These are phyloP conservation scores for Phengaris alcon DNA, from an alignment of 2,888 invertebrate genomes.

Conservation along the genomic window DNA sequence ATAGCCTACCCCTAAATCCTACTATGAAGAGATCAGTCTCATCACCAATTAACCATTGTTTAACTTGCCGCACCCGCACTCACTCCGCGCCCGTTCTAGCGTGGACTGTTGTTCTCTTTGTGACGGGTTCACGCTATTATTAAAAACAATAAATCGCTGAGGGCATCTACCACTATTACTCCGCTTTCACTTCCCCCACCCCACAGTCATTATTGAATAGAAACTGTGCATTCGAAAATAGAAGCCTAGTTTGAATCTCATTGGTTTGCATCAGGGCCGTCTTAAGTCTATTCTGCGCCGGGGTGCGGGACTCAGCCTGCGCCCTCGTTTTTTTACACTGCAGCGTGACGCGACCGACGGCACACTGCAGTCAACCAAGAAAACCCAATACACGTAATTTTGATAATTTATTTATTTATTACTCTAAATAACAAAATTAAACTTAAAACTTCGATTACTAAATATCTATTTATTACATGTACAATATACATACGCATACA, in stretches of 20 bases:
- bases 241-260: constrained; percentile 21
- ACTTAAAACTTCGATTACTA: too few relatives aligned
- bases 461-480: too few relatives aligned
- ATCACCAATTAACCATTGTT: not conserved
- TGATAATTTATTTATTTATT: too few relatives aligned
- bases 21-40: constrained; percentile 2
- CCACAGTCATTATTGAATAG: constrained; percentile 41
- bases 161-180: constrained; percentile 76
- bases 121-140: constrained; percentile 77
- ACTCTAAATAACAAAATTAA: too few relatives aligned
- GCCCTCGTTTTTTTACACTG: too few relatives aligned
- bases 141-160: constrained; percentile 80
- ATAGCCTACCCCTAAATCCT: not conserved
- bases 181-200: constrained; percentile 62
- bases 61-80: constrained; percentile 25
- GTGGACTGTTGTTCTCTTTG: constrained; percentile 76
- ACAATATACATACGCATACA: too few relatives aligned
- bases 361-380: too few relatives aligned
- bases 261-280: too few relatives aligned
- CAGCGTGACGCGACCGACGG: too few relatives aligned
- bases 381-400: too few relatives aligned
- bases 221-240: constrained; percentile 30
- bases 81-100: constrained; percentile 50
- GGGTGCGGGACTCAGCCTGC: too few relatives aligned
- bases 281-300: too few relatives aligned